These are phyloP conservation scores for Poeciliopsis presidionis DNA, from an alignment of 2,797 vertebrate genomes.

Conservation along the genomic window DNA sequence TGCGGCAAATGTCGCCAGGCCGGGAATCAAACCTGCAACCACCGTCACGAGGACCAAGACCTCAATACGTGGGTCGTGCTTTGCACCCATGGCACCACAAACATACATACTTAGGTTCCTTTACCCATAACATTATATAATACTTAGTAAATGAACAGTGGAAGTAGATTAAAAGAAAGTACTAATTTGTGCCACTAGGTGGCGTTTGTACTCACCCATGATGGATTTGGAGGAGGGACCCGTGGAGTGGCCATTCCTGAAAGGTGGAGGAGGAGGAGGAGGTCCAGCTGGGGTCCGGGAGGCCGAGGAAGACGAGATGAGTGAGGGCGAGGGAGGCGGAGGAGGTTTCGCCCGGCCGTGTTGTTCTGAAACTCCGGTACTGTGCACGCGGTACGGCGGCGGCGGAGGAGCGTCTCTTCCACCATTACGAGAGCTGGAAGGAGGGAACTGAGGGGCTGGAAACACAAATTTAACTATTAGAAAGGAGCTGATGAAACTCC, in stretches of 20 bases:
- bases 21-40: too few relatives aligned
- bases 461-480: not conserved
- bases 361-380: slow-evolving; percentile 71
- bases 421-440: slow-evolving; percentile 83
- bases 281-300: slow-evolving; percentile 87
- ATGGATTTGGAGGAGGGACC: slow-evolving; percentile 81
- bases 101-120: too few relatives aligned
- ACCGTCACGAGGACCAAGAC: too few relatives aligned
- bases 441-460: slow-evolving; percentile 86
- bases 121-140: not conserved
- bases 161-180: not conserved
- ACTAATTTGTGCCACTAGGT: not conserved
- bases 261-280: slow-evolving; percentile 88
- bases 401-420: slow-evolving; percentile 88
- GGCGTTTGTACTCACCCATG: slow-evolving; percentile 81
- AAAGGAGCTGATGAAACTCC: not conserved
- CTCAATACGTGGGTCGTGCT: too few relatives aligned
- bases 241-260: slow-evolving; percentile 90
- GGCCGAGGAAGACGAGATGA: slow-evolving; percentile 73
- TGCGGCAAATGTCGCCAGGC: too few relatives aligned
- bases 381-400: slow-evolving; percentile 86
- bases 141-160: not conserved
- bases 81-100: too few relatives aligned
- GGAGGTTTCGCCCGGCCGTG: slow-evolving; percentile 81
- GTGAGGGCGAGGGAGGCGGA: slow-evolving; percentile 78